Evolutionary conservation across 37 sponge, comb jelly and placozoan species (phyloP), one percentile per base, ranked within the genome.

Genomic region (Diacarnus erythraeanus): DNA sequence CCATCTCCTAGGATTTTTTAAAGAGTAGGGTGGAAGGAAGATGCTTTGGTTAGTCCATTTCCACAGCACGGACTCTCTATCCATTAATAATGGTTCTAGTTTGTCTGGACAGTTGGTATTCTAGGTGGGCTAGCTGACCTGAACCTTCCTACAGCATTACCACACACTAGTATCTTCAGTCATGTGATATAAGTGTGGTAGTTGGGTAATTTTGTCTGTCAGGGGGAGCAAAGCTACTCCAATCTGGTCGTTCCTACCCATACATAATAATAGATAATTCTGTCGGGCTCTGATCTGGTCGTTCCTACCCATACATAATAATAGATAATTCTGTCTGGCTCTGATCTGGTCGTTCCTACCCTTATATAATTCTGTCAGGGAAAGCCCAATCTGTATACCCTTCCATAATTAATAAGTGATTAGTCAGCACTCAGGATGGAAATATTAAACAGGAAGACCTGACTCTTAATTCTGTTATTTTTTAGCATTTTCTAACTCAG

Each of bases 261-360:
- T 43, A 87, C 88, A 87, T 72, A 57, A 6, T 42, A n/a, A n/a
- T n/a, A n/a, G n/a, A n/a, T n/a, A n/a, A n/a, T n/a, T n/a, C n/a
- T n/a, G n/a, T n/a, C n/a, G n/a, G n/a, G n/a, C 36, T 31, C 35
- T 67, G 17, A 29, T 30, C 74, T 59, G 78, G 64, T 88, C 88
- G 88, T 88, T 83, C 83, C 71, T 30, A 42, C 77, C 84, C 88
- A 67, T 43, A 87, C 88, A 87, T 72, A 57, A 6, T 42, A n/a
- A n/a, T n/a, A n/a, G n/a, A n/a, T n/a, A n/a, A n/a, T n/a, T n/a
- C n/a, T n/a, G n/a, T n/a, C n/a, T n/a, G n/a, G n/a, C 36, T 31
- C 35, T 67, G 17, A 29, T 30, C 74, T 59, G 78, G 64, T 88
- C 88, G 88, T 88, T 83, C 83, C 71, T 30, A 42, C 77, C 84